These are phyloP conservation scores for Archaeoteleia sp. DNA, from an alignment of 2,888 invertebrate genomes.

Conservation along the genomic window DNA sequence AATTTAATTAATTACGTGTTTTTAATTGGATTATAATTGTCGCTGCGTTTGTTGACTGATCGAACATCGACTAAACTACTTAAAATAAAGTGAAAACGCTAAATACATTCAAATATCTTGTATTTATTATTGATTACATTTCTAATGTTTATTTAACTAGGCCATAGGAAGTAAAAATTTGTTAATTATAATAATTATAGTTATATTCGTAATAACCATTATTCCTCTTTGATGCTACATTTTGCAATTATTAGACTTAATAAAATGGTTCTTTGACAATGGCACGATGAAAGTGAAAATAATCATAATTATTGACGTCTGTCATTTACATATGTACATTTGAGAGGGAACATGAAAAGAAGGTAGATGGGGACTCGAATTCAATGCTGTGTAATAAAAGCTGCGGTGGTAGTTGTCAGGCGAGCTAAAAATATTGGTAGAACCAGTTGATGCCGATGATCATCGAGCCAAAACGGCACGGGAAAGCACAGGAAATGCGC, in stretches of 20 bases:
- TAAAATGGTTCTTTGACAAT: constrained; percentile 25
- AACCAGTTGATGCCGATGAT: constrained; percentile 46
- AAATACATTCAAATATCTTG: no score
- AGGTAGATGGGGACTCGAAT: constrained; percentile 16
- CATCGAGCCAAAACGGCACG: constrained; percentile 37
- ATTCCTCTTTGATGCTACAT: no score
- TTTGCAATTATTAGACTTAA: background rate
- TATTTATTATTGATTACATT: no score
- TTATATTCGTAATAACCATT: no score
- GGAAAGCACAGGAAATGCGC: constrained; percentile 48
- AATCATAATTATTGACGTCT: constrained; percentile 30
- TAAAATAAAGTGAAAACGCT: no score
- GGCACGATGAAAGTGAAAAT: constrained; percentile 21
- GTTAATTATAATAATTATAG: no score
- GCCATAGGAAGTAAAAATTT: no score
- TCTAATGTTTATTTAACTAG: no score
- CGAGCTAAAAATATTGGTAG: constrained; percentile 42
- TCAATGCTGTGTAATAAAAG: constrained; percentile 38
- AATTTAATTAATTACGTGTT: no score
- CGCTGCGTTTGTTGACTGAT: no score
- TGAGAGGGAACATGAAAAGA: constrained; percentile 18
- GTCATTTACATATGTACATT: constrained; percentile 26
- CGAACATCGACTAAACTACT: no score
- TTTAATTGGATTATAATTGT: no score
- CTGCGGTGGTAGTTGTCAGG: constrained; percentile 31